A percentile compares a stretch with the other conserved stretches of the same genome.
These are phyloP conservation scores for Huso huso DNA, from an alignment of 2,797 vertebrate species.

Conservation along the genomic window DNA sequence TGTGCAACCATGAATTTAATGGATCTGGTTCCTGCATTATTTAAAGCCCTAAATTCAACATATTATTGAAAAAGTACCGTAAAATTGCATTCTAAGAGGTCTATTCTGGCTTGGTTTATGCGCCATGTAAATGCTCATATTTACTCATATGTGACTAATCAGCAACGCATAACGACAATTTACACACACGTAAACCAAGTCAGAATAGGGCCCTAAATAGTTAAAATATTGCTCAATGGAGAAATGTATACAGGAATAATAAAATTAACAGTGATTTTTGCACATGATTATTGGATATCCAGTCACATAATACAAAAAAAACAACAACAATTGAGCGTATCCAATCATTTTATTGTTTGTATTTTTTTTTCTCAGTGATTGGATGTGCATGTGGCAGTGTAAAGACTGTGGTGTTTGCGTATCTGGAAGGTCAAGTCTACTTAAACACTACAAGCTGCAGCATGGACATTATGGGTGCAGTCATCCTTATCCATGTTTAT, in stretches of 20 bases:
- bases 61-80: too few species aligned
- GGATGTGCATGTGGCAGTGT: slow-evolving; percentile 16
- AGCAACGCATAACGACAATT: too few species aligned
- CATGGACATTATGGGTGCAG: slow-evolving; percentile 14
- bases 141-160: too few species aligned
- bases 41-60: too few species aligned
- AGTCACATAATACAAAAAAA: not conserved
- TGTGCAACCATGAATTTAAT: too few species aligned
- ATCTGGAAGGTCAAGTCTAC: slow-evolving; percentile 13
- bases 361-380: slow-evolving; percentile 2
- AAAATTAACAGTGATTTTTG: not conserved
- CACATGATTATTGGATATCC: not conserved
- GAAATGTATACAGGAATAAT: not conserved
- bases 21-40: too few species aligned
- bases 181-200: not conserved
- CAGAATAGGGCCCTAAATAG: not conserved
- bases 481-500: slow-evolving; percentile 11
- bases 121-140: too few species aligned
- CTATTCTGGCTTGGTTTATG: too few species aligned
- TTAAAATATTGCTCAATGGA: not conserved
- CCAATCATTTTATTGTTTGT: not conserved
- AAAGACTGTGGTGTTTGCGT: slow-evolving; percentile 14
- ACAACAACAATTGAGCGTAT: not conserved
- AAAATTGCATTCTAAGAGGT: too few species aligned
- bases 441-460: slow-evolving; percentile 13